Conservation (phyloP, 2,888 invertebrate species). For the Trissolcus brochymenae region DNA sequence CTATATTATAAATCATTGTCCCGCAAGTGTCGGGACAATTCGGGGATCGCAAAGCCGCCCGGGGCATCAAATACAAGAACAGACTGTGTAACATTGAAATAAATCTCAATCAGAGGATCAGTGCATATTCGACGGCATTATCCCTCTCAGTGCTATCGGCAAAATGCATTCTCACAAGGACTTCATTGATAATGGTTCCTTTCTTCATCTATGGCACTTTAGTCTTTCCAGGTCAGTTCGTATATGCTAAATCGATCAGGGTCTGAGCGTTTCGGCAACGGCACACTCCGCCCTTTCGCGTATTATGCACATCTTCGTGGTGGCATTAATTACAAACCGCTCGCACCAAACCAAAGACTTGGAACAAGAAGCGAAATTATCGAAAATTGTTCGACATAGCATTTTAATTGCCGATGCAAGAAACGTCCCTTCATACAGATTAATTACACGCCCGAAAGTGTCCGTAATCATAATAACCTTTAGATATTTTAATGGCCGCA, state of each 20-base stretch:
- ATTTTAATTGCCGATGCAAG: conserved; percentile 41
- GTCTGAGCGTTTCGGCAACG: conserved; percentile 47
- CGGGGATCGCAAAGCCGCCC: conserved; percentile 30
- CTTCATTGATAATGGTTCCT: conserved; percentile 55
- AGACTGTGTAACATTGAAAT: conserved; percentile 56
- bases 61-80: conserved; percentile 20
- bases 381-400: conserved; percentile 50
- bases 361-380: conserved; percentile 43
- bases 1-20: conserved; percentile 16
- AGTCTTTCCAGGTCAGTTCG: conserved; percentile 60
- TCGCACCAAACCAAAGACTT: conserved; percentile 28
- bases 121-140: conserved; percentile 60
- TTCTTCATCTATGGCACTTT: conserved; percentile 56
- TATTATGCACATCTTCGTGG: conserved; percentile 43
- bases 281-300: conserved; percentile 5
- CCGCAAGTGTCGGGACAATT: conserved; percentile 34
- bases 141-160: conserved; percentile 56
- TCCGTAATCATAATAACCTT: conserved; percentile 14
- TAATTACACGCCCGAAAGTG: conserved; percentile 44
- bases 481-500: conserved; percentile 9
- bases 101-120: conserved; percentile 60
- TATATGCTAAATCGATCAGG: conserved; percentile 58
- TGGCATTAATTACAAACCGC: conserved; percentile 45
- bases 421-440: conserved; percentile 25
- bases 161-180: conserved; percentile 38